Evolutionary conservation across 2,888 invertebrate genomes (phyloP), one percentile per base, ranked within the genome.

Genomic region (Brachycybe producta): DNA sequence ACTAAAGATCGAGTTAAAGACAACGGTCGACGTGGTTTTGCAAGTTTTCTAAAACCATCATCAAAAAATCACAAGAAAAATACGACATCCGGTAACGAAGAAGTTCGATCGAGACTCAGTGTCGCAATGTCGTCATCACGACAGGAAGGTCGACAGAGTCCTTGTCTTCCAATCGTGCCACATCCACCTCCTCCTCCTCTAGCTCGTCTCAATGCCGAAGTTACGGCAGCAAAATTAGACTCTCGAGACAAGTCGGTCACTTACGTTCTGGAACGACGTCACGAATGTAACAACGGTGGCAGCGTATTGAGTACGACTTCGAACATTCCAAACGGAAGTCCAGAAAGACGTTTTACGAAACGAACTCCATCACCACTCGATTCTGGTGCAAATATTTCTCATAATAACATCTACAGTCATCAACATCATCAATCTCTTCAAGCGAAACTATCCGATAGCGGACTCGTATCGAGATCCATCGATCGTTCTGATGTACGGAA

Each of bases 11-110:
- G n/a, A n/a, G n/a, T n/a, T n/a, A 45, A 30, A 28, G 61, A 80
- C 84, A 64, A 84, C 84, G 67, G 82, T 83, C 63, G 76, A 78
- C 70, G 84, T 84, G 2, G 82, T 82, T 17, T 74, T 77, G 52
- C 80, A 82, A 49, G 75, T 75, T 17, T 72, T 59, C 42, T 59
- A 8, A 32, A 34, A 24, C 23, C 46, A 1, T 19, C 32, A n/a
- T 15, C 32, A n/a, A 46, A 46, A 60, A 41, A 61, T 60, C 35
- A 51, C 15, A n/a, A n/a, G n/a, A n/a, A n/a, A n/a, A n/a, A n/a
- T n/a, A n/a, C n/a, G n/a, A n/a, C n/a, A n/a, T n/a, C n/a, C n/a
- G n/a, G n/a, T n/a, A 50, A 50, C 23, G 41, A 41, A 11, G 28
- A 13, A 30, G 44, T 7, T 43, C n/a, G n/a, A n/a, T n/a, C n/a